Base-by-base conservation (phyloP, 2,888 invertebrate genomes). In the Neuroscelio doddi region DNA sequence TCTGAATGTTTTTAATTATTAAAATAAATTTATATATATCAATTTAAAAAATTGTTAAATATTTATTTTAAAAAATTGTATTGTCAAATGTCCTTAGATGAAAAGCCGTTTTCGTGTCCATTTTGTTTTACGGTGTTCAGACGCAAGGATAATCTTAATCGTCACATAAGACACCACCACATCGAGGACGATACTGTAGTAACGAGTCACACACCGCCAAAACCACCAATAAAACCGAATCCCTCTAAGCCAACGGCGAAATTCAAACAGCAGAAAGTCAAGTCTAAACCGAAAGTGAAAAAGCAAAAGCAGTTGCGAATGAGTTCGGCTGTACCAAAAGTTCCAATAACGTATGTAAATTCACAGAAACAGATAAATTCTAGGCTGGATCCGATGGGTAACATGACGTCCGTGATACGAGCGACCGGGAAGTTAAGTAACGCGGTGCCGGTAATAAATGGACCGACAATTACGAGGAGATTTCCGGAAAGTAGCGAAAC, bases 91-190 rank as follows among this genome's bases (percentile, higher is more conserved):
- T 56, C 75, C 47, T 56, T 79, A 92, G 93, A 90, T 76, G 87
- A 87, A 2, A 90, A 91, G 73, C 90, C 90, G 1, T 94, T 89
- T 76, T 88, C 88, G 14, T 94, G 94, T 79, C 87, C 87, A 64
- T 87, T 90, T 17, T 94, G 94, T 81, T 87, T 88, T 29, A 89
- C 90, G 5, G 88, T 88, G 32, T 93, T 93, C 78, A 86, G 91
- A 38, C 86, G 94, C 59, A 92, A 91, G 79, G 94, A 94, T 80
- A 94, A 94, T 79, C 86, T 94, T 61, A 88, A 89, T 62, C 87
- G 94, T 0, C 94, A 94, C 80, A 87, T 93, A 56, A 89, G 90
- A 51, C 92, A 93, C 81, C 90, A 92, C 51, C 94, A 94, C 81
- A 89, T 90, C 0, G 89, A 83, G 12, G 72, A 74, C n/a, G 53